Conservation (phyloP, 2,113 vertebrate species). For the Otus sunia region DNA sequence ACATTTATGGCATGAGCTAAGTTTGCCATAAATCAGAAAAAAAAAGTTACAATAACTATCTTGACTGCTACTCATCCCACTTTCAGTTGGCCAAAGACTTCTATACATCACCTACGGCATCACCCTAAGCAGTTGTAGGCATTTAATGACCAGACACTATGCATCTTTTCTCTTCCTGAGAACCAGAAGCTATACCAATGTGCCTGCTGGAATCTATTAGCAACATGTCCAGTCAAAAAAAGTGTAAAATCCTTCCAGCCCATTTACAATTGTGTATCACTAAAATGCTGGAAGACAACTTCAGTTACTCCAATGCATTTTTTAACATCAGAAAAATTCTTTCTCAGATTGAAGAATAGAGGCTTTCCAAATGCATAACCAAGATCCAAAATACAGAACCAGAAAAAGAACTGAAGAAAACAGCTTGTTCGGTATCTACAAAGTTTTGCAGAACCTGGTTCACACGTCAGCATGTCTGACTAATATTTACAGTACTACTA, state of each 20-base stretch:
- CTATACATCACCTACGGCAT: not conserved
- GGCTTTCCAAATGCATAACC: not conserved
- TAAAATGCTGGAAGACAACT: not conserved
- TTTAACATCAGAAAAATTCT: not conserved
- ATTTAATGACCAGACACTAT: not conserved
- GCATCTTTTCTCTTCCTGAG: not conserved
- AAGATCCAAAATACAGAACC: not conserved
- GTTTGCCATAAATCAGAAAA: not conserved
- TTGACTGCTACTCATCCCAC: not conserved
- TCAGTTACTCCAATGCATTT: not conserved
- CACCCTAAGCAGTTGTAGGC: not conserved
- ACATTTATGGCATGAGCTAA: not conserved
- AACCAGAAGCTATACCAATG: not conserved
- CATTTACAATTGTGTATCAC: not conserved
- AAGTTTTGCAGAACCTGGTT: not conserved
- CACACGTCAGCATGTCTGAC: not conserved
- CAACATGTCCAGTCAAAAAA: not conserved
- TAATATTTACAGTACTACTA: slow-evolving; percentile 2
- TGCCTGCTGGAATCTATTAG: not conserved
- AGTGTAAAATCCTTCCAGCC: not conserved
- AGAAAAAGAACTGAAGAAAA: not conserved
- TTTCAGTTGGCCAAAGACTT: not conserved
- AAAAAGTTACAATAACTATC: not conserved
- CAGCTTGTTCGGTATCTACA: not conserved
- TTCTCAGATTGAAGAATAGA: not conserved